A percentile compares a stretch with the other conserved stretches of the same genome.
Conservation (phyloP, 2,113 vertebrate genomes). For the Propithecus coquereli region DNA sequence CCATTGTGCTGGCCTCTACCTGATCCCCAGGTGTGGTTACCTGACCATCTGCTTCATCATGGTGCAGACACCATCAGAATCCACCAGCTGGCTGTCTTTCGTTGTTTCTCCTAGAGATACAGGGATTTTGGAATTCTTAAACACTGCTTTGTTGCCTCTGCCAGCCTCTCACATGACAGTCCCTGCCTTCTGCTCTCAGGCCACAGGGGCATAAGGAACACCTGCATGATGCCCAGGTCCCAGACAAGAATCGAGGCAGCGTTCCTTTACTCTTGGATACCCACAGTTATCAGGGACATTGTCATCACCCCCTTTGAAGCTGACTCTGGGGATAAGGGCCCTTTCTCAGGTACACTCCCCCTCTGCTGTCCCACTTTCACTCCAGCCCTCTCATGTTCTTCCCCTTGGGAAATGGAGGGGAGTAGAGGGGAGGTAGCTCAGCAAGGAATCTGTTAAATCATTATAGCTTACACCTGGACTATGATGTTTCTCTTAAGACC, state of each 20-base stretch:
- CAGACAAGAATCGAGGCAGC: not conserved
- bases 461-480: not conserved
- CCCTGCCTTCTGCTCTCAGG: not conserved
- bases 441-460: not conserved
- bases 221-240: accelerated
- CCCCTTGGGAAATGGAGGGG: not conserved
- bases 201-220: not conserved
- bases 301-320: not conserved
- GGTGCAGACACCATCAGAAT: accelerated
- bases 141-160: too few species aligned
- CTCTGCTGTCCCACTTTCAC: not conserved
- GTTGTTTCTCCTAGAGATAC: not conserved
- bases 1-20: not conserved
- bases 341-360: not conserved
- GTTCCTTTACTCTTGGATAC: not conserved
- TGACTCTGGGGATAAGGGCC: not conserved
- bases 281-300: too few species aligned
- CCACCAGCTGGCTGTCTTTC: not conserved
- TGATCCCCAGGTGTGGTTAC: not conserved
- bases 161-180: not conserved
- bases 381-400: not conserved
- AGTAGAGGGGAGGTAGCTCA: not conserved
- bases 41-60: not conserved
- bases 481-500: not conserved
- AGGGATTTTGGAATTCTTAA: not conserved